Base-by-base conservation (phyloP, 2,113 vertebrate genomes). In the Mobula birostris region DNA sequence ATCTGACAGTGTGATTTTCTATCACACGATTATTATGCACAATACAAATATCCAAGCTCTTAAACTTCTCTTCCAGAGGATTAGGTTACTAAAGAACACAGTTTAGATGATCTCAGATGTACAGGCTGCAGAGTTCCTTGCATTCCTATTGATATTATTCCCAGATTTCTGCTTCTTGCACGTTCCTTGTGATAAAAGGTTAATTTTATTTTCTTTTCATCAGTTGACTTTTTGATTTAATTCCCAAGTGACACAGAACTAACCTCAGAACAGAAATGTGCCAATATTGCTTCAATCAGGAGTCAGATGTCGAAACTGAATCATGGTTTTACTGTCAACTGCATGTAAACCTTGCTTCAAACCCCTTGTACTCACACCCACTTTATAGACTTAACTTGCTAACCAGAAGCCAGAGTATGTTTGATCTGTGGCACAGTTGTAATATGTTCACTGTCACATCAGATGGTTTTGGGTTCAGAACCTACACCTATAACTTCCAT, bases 71-170 rank as follows among this genome's bases (percentile, higher is more conserved):
- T 63, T 63, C 15, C 27, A n/a, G 58, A 63, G 83, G 83, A 88
- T 88, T 88, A 63, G 56, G 56, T 58, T 61, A 58, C 58, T 61
- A 87, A 87, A 61, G 83, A 88, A 88, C 83, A 88, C 58, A n/a
- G 58, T n/a, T 29, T 6, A 11, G 24, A n/a, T 77, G 27, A 77
- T 77, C 58, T 88, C 83, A 88, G 83, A 63, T n/a, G 56, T 63
- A 63, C 58, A 15, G 58, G 58, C 83, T 56, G n/a, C 83, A 88
- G 58, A 88, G 83, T 88, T 88, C 83, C 83, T n/a, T 15, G 83
- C 83, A 88, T 88, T 88, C 83, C 83, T 83, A 63, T 5, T 88
- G 82, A 85, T 58, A 85, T 85, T 85, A 27, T 88, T 12, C 58
- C 56, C 58, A 88, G 83, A 8, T 88, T 88, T 88, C 27, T 88